Evolutionary conservation across 2,113 vertebrate species (phyloP).

Genomic region (Zosterops hypoxanthus): DNA sequence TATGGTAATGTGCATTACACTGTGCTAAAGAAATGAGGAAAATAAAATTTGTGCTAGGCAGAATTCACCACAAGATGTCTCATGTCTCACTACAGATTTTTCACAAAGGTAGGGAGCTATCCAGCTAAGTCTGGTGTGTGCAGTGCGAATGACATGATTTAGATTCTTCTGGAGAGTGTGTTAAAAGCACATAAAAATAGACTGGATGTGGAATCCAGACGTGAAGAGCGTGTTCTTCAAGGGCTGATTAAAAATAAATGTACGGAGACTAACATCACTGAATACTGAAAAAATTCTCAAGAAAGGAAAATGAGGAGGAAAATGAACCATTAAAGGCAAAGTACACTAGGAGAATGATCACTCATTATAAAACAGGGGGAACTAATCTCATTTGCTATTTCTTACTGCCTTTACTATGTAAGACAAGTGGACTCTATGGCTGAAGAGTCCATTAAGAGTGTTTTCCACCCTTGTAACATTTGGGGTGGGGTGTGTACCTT

Average conservation of each 20-base stretch:
- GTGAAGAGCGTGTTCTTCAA: not conserved
- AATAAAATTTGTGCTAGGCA: not conserved
- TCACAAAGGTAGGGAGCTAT: not conserved
- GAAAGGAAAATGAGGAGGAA: not conserved
- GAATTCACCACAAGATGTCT: constrained; percentile 65
- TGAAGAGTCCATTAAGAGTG: not conserved
- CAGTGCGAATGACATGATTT: not conserved
- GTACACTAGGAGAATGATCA: not conserved
- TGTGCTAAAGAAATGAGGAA: not conserved
- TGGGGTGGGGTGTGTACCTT: not conserved
- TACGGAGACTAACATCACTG: not conserved
- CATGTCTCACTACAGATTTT: not conserved
- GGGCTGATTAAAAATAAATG: constrained; percentile 23
- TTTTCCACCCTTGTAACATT: not conserved
- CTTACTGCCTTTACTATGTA: not conserved
- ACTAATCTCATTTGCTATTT: not conserved
- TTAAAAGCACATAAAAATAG: constrained; percentile 43
- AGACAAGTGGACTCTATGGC: not conserved
- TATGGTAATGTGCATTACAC: not conserved
- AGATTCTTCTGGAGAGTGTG: not conserved
- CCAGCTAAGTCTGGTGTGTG: not conserved
- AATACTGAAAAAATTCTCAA: not conserved
- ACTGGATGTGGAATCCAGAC: constrained; percentile 1
- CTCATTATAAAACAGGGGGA: not conserved
- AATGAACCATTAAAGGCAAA: not conserved